Conservation (phyloP, 2,888 invertebrate species). For the Fabriciana adippe region DNA sequence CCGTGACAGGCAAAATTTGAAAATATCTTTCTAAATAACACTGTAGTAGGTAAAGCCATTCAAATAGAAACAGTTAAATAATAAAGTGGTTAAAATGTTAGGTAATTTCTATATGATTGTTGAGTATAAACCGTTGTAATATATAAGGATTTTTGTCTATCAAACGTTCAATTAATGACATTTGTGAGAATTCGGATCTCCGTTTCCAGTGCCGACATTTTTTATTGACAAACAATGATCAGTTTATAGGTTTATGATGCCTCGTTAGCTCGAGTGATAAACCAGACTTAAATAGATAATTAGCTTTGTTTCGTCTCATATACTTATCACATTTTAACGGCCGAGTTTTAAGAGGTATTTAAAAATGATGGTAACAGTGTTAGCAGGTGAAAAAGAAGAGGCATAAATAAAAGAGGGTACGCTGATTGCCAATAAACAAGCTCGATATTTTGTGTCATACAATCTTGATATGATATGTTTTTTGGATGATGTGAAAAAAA, state of each 20-base stretch:
- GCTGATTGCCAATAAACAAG: constrained; percentile 74
- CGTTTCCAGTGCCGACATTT: constrained; percentile 44
- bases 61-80: neutral
- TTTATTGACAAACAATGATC: constrained; percentile 67
- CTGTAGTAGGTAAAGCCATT: neutral
- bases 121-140: constrained; percentile 50
- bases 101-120: neutral
- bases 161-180: constrained; percentile 60
- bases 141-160: constrained; percentile 49
- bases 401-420: constrained; percentile 63
- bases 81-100: constrained; percentile 7
- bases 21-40: constrained; percentile 9
- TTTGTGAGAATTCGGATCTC: constrained; percentile 54
- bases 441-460: constrained; percentile 66
- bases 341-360: constrained; percentile 8
- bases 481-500: constrained; percentile 59
- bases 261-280: constrained; percentile 75
- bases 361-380: constrained; percentile 41
- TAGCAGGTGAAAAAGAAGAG: constrained; percentile 55
- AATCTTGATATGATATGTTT: constrained; percentile 66
- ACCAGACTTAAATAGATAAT: constrained; percentile 72
- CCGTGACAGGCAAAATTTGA: constrained; percentile 31
- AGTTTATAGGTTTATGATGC: constrained; percentile 72
- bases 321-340: constrained; percentile 35
- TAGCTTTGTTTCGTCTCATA: constrained; percentile 68